These are phyloP conservation scores for Micropterix aruncella DNA, from an alignment of 2,888 invertebrate genomes.

Conservation along the genomic window DNA sequence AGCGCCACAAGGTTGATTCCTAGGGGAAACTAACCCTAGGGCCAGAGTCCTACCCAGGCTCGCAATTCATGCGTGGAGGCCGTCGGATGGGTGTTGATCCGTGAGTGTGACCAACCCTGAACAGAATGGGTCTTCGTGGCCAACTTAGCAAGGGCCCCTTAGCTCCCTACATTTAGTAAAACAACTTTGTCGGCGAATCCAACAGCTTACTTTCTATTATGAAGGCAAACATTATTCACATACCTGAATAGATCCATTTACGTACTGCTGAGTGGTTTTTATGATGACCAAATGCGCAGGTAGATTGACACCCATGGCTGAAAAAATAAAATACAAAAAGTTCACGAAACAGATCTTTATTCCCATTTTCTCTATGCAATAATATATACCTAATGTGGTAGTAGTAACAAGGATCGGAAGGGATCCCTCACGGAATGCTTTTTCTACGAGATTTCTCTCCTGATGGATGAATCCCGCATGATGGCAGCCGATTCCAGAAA, in stretches of 20 bases:
- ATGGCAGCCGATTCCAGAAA: conserved; percentile 59
- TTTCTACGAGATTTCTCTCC: conserved; percentile 51
- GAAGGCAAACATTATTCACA: no score
- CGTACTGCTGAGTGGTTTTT: conserved; percentile 64
- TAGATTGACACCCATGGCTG: conserved; percentile 72
- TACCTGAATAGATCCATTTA: conserved; percentile 39
- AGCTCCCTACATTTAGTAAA: no score
- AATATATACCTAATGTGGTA: conserved; percentile 41
- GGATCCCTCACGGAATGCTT: conserved; percentile 46
- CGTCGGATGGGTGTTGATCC: no score
- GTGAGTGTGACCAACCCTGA: no score
- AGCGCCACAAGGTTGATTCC: no score
- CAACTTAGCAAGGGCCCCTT: no score
- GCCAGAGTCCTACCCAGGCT: no score
- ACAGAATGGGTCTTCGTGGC: no score
- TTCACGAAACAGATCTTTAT: neutral
- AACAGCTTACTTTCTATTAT: no score
- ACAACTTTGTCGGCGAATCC: no score
- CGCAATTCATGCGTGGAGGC: no score
- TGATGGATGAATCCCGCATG: conserved; percentile 60
- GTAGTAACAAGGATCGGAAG: conserved; percentile 58
- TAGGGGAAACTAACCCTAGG: no score
- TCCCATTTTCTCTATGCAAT: conserved; percentile 1
- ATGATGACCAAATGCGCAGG: conserved; percentile 73
- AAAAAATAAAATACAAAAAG: conserved; percentile 13